Evolutionary conservation across 2,797 vertebrate genomes (phyloP).

Genomic region (Selene dorsalis): DNA sequence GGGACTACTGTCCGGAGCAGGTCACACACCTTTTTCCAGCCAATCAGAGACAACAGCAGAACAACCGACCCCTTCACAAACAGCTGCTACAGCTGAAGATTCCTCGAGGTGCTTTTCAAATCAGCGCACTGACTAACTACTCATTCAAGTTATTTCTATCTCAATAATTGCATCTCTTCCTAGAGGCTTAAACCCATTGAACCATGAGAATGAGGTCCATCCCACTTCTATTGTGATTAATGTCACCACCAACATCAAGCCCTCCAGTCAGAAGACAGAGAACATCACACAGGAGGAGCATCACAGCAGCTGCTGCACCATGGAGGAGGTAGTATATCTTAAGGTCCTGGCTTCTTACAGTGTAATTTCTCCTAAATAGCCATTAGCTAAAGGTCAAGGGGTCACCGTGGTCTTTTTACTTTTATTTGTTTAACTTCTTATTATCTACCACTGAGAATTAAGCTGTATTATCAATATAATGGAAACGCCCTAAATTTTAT

Average conservation of each 20-base stretch:
- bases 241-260: conserved; percentile 76
- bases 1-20: conserved; percentile 29
- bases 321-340: conserved; percentile 60
- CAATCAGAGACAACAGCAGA: conserved; percentile 14
- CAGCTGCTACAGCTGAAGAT: conserved; percentile 24
- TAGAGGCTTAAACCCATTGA: conserved; percentile 54
- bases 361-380: not conserved
- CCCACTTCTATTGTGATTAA: conserved; percentile 79
- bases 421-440: too few relatives aligned
- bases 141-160: not conserved
- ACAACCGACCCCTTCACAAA: conserved; percentile 6
- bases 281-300: conserved; percentile 32
- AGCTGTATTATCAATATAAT: too few relatives aligned
- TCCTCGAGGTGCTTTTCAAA: conserved; percentile 50
- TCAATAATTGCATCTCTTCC: conserved; percentile 5
- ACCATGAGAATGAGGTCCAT: conserved; percentile 61
- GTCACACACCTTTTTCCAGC: conserved; percentile 22
- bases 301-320: conserved; percentile 26
- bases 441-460: too few relatives aligned
- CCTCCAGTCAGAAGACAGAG: conserved; percentile 55
- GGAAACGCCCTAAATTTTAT: too few relatives aligned
- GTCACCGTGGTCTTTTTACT: not conserved
- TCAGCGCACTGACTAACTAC: not conserved
- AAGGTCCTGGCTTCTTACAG: not conserved
- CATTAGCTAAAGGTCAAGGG: not conserved